phyloP scores from a whole-genome alignment of 1,140 invertebrate species.

The Cotesia typhae region DNA sequence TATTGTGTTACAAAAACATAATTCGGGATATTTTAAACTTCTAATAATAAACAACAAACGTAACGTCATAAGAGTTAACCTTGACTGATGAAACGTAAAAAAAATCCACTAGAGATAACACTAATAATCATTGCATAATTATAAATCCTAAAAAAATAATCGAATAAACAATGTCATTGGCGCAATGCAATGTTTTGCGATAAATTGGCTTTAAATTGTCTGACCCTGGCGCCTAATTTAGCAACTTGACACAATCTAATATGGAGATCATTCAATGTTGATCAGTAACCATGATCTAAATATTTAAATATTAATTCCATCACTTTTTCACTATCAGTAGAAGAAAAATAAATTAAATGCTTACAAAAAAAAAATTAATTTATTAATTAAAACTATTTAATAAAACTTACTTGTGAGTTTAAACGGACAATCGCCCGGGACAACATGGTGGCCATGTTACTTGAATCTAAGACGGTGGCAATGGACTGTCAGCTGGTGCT shows the following conservation, averaged over 20 bases:
- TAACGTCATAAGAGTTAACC: neutral
- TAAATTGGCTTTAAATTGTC: constrained; percentile 50
- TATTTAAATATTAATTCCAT: neutral
- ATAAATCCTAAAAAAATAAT: constrained; percentile 24
- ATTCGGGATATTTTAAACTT: no score
- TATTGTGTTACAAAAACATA: no score
- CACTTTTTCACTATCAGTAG: neutral
- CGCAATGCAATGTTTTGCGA: constrained; percentile 27
- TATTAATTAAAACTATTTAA: constrained; percentile 30
- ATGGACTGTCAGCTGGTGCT: constrained; percentile 43
- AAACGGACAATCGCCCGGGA: constrained; percentile 70
- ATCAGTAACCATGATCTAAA: constrained; percentile 17
- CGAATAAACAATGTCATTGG: constrained; percentile 28
- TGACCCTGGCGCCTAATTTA: constrained; percentile 65
- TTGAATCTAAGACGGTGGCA: constrained; percentile 42
- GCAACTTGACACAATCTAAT: constrained; percentile 58
- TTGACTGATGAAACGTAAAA: neutral
- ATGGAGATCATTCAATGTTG: constrained; percentile 50
- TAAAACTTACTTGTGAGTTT: constrained; percentile 70
- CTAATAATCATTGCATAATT: constrained; percentile 40
- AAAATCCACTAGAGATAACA: neutral
- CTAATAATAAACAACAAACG: no score
- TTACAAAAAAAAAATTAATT: constrained; percentile 17
- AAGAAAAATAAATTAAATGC: constrained; percentile 4
- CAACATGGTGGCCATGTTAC: constrained; percentile 76